These are phyloP conservation scores for Clunio marinus DNA, from an alignment of 2,888 invertebrate species.

Conservation along the genomic window DNA sequence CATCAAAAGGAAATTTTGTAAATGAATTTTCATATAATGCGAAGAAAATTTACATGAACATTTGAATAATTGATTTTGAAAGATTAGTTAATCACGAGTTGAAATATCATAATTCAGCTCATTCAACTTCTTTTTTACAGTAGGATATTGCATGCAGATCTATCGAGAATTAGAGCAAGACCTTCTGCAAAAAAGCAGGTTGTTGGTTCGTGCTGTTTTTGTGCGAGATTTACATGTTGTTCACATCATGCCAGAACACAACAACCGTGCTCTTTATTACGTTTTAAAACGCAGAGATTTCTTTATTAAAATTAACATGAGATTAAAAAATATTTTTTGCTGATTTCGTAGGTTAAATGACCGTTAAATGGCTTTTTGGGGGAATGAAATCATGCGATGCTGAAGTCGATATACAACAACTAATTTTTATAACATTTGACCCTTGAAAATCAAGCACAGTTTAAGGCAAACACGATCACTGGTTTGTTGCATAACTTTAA, in stretches of 20 bases:
- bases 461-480: too few species aligned
- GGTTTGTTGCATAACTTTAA: not conserved
- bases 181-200: not conserved
- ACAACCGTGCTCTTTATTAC: conserved; percentile 10
- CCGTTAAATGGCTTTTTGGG: conserved; percentile 15
- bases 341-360: not conserved
- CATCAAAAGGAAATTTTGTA: not conserved
- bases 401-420: too few species aligned
- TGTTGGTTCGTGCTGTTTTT: not conserved
- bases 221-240: not conserved
- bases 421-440: not conserved
- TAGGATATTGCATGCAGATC: not conserved
- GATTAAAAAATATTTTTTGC: not conserved
- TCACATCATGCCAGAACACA: conserved; percentile 7
- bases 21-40: not conserved
- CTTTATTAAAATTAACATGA: conserved; percentile 18
- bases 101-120: not conserved
- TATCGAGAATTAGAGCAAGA: not conserved
- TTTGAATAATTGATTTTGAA: not conserved
- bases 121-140: not conserved
- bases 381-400: not conserved
- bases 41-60: not conserved
- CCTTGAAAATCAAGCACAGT: not conserved
- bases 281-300: conserved; percentile 30
- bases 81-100: not conserved